Evolutionary conservation across 1,140 invertebrate genomes (phyloP).

Genomic region (Drosophila eugracilis): DNA sequence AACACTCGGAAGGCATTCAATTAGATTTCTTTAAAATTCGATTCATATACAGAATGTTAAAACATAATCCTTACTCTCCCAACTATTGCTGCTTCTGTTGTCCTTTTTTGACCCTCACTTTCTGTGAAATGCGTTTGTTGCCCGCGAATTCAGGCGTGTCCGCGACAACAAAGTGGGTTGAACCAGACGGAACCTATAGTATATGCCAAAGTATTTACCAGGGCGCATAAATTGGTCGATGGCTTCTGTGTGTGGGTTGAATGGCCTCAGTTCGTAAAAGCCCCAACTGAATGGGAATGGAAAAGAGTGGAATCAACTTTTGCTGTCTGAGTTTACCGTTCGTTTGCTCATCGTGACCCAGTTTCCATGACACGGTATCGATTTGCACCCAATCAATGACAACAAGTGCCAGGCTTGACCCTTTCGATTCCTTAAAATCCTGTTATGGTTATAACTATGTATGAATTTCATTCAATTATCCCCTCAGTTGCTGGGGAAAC

Average conservation of each 20-base stretch:
- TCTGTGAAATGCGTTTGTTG: conserved; percentile 21
- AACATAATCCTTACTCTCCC: no score
- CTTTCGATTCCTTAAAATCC: conserved; percentile 6
- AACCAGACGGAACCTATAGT: conserved; percentile 13
- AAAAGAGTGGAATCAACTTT: conserved; percentile 19
- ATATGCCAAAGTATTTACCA: conserved; percentile 1
- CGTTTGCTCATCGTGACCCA: conserved; percentile 36
- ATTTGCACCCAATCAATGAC: conserved; percentile 42
- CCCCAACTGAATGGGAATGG: conserved; percentile 27
- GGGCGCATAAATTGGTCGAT: conserved; percentile 3
- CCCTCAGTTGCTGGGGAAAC: not conserved
- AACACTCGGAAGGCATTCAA: conserved; percentile 1
- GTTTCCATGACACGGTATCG: conserved; percentile 19
- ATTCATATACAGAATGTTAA: not conserved
- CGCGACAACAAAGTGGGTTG: conserved; percentile 20
- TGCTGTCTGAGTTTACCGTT: conserved; percentile 16
- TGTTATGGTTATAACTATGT: conserved; percentile 21
- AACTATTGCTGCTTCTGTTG: not conserved
- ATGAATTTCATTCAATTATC: conserved; percentile 17
- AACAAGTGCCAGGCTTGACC: conserved; percentile 34
- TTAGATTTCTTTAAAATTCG: not conserved
- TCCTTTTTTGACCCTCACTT: not conserved
- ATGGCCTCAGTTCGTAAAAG: conserved; percentile 8
- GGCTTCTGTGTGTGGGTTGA: conserved; percentile 28
- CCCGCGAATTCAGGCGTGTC: conserved; percentile 26